Base-by-base conservation (phyloP, 1,140 invertebrate species). In the Helicoverpa armigera region DNA sequence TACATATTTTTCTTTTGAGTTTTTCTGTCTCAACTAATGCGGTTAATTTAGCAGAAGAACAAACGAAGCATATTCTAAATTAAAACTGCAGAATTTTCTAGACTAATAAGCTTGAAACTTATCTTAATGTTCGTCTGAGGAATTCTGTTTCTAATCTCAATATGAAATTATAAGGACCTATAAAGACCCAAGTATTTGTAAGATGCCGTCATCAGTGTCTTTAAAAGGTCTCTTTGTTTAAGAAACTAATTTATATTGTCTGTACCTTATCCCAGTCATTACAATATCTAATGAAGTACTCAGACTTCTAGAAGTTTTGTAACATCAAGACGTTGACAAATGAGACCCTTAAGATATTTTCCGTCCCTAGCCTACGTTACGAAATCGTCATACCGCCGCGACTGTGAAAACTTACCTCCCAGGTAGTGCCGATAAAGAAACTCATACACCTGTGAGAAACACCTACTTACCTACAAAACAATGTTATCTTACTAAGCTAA, bases 401-500 rank as follows among this genome's bases (percentile, higher is more conserved):
- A 73, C 53, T 10, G 54, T 13, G 10, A 13, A 43, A 43, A 43
- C 18, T 35, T 51, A 50, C 2, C 23, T 35, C 61, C 61, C 31
- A 61, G 58, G 58, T 74, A 61, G 29, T 76, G 58, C n/a, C 12
- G 70, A 56, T 58, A 58, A 51, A 10, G 58, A 35, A 35, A 43
- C 14, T 72, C 69, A 73, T 73, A 58, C 31, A 53, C 10, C 13
- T 51, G 61, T 77, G 75, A 54, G 60, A 65, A 77, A 67, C 11
- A 67, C 50, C 69, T 63, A 63, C 60, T 31, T 18, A n/a, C 18
- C 35, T 48, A 48, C 56, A 29, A 12, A 65, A 43, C 61, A 63
- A 53, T 67, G 50, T 43, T 54, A 54, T 54, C 23, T 65, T 50
- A 79, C 14, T 48, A 35, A 70, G 76, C 76, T 48, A 79, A 70